phyloP scores from a whole-genome alignment of 2,113 vertebrate genomes.

The Propithecus coquereli region DNA sequence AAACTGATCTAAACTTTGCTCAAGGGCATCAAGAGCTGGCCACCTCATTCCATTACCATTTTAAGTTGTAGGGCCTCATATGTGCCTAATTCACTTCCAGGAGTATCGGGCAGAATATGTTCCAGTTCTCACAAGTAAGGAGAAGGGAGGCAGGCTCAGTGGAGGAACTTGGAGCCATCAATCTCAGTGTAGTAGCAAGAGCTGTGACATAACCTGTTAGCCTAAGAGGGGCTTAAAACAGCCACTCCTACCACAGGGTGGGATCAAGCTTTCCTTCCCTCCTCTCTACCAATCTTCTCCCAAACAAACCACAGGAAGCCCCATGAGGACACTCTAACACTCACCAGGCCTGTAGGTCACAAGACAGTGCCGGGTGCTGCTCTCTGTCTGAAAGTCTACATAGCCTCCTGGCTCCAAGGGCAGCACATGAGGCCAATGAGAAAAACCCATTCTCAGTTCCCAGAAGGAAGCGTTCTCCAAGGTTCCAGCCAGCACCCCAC shows the following conservation, averaged over 20 bases:
- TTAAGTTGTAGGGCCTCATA: background rate
- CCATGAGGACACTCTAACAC: background rate
- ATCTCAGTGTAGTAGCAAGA: background rate
- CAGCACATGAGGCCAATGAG: conserved; percentile 89
- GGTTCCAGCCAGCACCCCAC: conserved; percentile 92
- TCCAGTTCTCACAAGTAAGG: background rate
- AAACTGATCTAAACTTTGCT: background rate
- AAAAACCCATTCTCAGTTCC: conserved; percentile 86
- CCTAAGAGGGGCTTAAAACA: background rate
- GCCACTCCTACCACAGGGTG: background rate
- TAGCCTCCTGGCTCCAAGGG: conserved; percentile 90
- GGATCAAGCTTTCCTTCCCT: background rate
- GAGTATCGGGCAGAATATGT: background rate
- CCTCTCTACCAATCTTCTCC: background rate
- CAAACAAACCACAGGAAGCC: background rate
- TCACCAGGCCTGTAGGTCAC: conserved; percentile 92
- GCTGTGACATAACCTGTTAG: background rate
- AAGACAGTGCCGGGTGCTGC: conserved; percentile 92
- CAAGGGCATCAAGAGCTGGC: background rate
- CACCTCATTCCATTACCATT: background rate
- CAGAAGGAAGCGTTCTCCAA: conserved; percentile 95
- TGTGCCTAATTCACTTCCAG: background rate
- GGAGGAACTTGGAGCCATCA: background rate
- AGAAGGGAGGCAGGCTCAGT: background rate
- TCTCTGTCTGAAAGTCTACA: conserved; percentile 93